These are phyloP conservation scores for Neolamprologus brichardi DNA, from an alignment of 2,113 vertebrate species.

Conservation along the genomic window DNA sequence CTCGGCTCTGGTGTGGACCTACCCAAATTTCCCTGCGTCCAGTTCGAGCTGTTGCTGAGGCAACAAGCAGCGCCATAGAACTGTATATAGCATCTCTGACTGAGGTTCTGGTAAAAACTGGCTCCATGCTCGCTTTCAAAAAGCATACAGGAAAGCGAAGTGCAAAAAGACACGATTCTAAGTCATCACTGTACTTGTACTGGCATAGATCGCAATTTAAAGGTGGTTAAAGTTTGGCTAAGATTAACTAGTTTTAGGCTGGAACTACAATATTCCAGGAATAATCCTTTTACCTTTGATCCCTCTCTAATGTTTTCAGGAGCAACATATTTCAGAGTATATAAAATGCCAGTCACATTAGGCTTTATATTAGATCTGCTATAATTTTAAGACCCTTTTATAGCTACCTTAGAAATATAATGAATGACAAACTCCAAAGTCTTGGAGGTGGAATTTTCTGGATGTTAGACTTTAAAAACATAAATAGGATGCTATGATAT, in stretches of 20 bases:
- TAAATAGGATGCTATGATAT: background rate
- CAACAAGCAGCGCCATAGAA: constrained; percentile 51
- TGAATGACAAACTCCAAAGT: background rate
- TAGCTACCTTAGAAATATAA: background rate
- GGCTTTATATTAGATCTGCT: background rate
- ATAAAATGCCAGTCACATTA: background rate
- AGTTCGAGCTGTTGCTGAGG: constrained; percentile 64
- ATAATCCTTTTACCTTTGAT: background rate
- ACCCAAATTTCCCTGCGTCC: constrained; percentile 43
- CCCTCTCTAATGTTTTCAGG: background rate
- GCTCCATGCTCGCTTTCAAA: background rate
- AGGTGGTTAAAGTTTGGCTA: background rate
- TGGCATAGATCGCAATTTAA: background rate
- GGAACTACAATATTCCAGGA: background rate
- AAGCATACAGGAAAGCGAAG: background rate
- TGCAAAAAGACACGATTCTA: background rate
- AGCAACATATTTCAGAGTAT: background rate
- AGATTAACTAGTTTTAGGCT: background rate
- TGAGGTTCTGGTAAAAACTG: constrained; percentile 24
- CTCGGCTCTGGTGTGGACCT: constrained; percentile 39
- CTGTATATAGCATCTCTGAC: constrained; percentile 35
- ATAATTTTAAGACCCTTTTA: background rate
- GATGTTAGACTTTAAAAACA: background rate
- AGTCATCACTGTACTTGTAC: background rate
- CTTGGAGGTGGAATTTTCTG: background rate